A percentile compares a stretch with the other conserved stretches of the same genome.
These are phyloP conservation scores for Troides aeacus DNA, from an alignment of 2,888 invertebrate species.

Conservation along the genomic window DNA sequence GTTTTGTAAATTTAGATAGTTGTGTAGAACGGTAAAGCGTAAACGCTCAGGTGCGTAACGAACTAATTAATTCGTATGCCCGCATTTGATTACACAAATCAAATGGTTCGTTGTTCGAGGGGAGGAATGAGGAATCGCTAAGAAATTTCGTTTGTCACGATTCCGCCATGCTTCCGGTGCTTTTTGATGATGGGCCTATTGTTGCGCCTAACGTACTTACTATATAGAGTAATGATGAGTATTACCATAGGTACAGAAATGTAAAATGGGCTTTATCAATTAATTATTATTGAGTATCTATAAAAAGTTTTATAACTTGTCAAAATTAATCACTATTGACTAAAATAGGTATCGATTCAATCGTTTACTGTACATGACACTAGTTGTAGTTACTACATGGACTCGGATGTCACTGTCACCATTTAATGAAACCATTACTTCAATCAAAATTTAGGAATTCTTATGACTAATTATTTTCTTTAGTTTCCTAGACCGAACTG, in stretches of 20 bases:
- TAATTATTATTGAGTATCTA: no score
- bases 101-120: constrained; percentile 70
- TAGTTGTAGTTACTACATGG: no score
- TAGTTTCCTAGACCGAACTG: no score
- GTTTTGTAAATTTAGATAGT: constrained; percentile 26
- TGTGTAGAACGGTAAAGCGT: constrained; percentile 53
- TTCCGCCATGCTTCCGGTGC: constrained; percentile 67
- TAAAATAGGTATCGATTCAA: no score
- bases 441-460: no score
- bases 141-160: constrained; percentile 79
- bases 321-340: no score
- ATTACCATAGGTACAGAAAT: neutral
- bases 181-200: constrained; percentile 67
- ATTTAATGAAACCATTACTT: no score
- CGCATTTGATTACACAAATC: constrained; percentile 80
- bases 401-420: no score
- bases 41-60: constrained; percentile 77
- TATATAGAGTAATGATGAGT: constrained; percentile 34
- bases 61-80: constrained; percentile 79
- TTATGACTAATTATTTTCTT: no score
- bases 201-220: constrained; percentile 41
- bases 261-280: no score
- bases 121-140: constrained; percentile 78
- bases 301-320: no score
- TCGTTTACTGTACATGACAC: no score